phyloP scores from a whole-genome alignment of 2,797 vertebrate genomes.

The Hydrolagus colliei region DNA sequence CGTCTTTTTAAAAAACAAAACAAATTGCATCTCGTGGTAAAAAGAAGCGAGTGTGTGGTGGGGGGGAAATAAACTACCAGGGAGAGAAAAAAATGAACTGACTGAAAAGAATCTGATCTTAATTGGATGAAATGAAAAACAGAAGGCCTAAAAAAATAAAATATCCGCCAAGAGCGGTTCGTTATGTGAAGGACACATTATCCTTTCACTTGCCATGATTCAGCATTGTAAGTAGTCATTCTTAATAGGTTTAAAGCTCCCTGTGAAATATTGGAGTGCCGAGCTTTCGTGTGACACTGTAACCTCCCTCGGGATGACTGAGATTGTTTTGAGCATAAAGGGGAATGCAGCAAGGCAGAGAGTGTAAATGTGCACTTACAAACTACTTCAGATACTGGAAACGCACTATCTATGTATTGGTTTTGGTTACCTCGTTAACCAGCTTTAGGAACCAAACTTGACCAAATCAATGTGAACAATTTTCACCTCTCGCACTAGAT shows the following conservation, averaged over 20 bases:
- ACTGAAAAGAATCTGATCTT: constrained; percentile 42
- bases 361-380: constrained; percentile 20
- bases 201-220: constrained; percentile 71
- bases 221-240: constrained; percentile 87
- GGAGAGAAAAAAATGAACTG: constrained; percentile 41
- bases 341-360: constrained; percentile 43
- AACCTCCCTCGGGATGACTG: constrained; percentile 76
- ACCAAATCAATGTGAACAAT: too few species aligned
- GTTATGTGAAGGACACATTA: constrained; percentile 86
- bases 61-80: background rate
- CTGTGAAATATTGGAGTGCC: constrained; percentile 89
- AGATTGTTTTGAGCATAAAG: constrained; percentile 72
- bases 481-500: too few species aligned
- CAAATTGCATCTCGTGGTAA: constrained; percentile 5
- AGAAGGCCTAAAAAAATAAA: constrained; percentile 37
- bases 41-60: background rate
- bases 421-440: background rate
- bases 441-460: background rate
- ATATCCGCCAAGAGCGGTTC: constrained; percentile 63
- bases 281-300: constrained; percentile 82
- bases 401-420: background rate
- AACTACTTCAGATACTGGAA: constrained; percentile 4
- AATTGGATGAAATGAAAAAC: constrained; percentile 53
- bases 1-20: constrained; percentile 20
- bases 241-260: constrained; percentile 89